A percentile compares a stretch with the other conserved stretches of the same genome.
phyloP scores from a whole-genome alignment of 2,888 invertebrate species.

The Callyntrura guangdongensis region DNA sequence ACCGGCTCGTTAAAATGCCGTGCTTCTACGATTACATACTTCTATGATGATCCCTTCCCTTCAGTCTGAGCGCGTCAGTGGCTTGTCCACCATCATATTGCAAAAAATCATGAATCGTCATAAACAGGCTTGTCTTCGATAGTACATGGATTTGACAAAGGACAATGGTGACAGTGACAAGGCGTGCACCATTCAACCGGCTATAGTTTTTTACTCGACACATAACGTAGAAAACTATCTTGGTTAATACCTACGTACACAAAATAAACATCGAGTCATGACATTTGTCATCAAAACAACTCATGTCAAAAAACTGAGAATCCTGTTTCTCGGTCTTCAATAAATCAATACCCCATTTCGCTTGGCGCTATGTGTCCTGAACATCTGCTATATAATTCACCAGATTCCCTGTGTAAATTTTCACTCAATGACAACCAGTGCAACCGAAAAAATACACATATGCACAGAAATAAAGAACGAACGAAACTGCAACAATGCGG shows the following conservation, averaged over 20 bases:
- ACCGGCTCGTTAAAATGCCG: constrained; percentile 14
- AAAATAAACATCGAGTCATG: constrained; percentile 14
- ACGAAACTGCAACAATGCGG: neutral
- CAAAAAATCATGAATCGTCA: constrained; percentile 30
- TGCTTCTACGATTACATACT: neutral
- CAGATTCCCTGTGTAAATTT: constrained; percentile 58
- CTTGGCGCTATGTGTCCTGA: neutral
- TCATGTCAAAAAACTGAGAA: constrained; percentile 36
- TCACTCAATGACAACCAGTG: constrained; percentile 48
- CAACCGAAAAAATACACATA: neutral
- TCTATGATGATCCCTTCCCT: constrained; percentile 1
- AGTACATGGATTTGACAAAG: constrained; percentile 45
- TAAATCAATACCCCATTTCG: constrained; percentile 51
- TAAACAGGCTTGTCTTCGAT: constrained; percentile 8
- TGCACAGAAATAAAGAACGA: neutral
- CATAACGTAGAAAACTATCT: neutral
- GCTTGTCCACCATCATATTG: constrained; percentile 1
- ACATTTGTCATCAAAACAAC: constrained; percentile 46
- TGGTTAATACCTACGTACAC: neutral
- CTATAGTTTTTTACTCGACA: neutral
- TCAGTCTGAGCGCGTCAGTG: constrained; percentile 31
- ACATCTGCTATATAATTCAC: constrained; percentile 47
- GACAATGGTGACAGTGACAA: constrained; percentile 51
- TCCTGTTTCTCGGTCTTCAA: constrained; percentile 66
- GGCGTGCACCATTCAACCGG: constrained; percentile 25